Percentiles rank a stretch among this genome's conserved stretches.
phyloP scores from a whole-genome alignment of 2,113 vertebrate genomes.

The Meles meles region DNA sequence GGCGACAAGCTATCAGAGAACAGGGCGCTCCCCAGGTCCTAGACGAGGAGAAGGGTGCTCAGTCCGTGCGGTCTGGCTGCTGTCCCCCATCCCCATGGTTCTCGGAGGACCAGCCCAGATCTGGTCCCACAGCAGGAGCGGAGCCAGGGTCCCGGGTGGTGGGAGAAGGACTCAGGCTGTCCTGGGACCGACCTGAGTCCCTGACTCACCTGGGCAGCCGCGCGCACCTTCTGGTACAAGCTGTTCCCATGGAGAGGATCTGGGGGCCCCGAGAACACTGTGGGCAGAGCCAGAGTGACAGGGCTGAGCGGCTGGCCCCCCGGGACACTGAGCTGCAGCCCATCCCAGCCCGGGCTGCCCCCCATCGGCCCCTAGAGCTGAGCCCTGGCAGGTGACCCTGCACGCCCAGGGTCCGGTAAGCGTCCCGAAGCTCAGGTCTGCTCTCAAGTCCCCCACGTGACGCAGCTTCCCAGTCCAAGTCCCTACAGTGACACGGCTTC shows the following conservation, averaged over 20 bases:
- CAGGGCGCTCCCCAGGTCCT: slow-evolving; percentile 90
- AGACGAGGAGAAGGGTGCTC: not conserved
- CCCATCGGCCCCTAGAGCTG: not conserved
- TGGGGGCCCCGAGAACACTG: slow-evolving; percentile 91
- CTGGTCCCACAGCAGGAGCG: accelerated
- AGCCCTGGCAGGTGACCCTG: not conserved
- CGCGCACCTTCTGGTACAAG: slow-evolving; percentile 92
- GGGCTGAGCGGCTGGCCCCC: not conserved
- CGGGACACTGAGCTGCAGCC: not conserved
- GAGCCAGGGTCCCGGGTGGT: accelerated
- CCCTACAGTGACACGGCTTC: not conserved
- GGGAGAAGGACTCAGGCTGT: not conserved
- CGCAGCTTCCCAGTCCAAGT: not conserved
- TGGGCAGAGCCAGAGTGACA: no score
- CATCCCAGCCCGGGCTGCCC: not conserved
- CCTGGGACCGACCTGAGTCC: not conserved
- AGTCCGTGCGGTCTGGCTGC: accelerated
- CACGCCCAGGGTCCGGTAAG: accelerated
- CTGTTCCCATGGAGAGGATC: slow-evolving; percentile 93
- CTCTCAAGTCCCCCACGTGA: accelerated
- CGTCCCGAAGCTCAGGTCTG: not conserved
- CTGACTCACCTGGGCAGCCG: slow-evolving; percentile 87
- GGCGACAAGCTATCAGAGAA: slow-evolving; percentile 85
- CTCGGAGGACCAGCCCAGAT: accelerated
- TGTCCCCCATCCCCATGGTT: accelerated